Base-by-base conservation (phyloP, 2,888 invertebrate genomes). In the Agrotis segetum region DNA sequence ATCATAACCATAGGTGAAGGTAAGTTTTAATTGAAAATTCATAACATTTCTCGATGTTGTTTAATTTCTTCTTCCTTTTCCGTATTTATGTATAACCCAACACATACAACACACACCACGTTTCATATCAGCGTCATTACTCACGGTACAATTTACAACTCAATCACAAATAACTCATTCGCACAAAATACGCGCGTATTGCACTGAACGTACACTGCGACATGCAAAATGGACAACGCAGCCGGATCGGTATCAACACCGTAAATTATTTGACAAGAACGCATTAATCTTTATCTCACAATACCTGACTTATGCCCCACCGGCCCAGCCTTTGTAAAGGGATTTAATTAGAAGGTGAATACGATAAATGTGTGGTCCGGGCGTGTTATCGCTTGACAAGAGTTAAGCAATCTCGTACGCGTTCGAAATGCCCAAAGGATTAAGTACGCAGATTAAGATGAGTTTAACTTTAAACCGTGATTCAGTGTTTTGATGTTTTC, bases 191-290 rank as follows among this genome's bases (percentile, higher is more conserved):
- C 69, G 56, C 73, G 19, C 68, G 68, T 74, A 71, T 74, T 71
- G 74, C 71, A 71, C 71, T 61, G 68, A 83, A 69, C 75, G 63
- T 72, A 59, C 74, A 59, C 17, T 59, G 61, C n/a, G 74, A 83
- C 82, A 85, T 84, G 84, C 85, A 82, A 85, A 86, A 88, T 82
- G 79, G 70, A 75, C 79, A 82, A 71, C 77, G 65, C 75, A 73
- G 68, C 78, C 71, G 80, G 71, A 74, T 82, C 68, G 86, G 85
- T 94, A 95, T 95, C 94, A 91, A 85, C 87, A 85, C 89, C 88
- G 93, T 95, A 95, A 95, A 93, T 95, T 94, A 94, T 94, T 92
- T 94, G 93, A 94, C 94, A 94, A 90, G 92, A 87, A 83, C 84
- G 87, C 91, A 94, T 94, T 95, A 92, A 92, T 94, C 93, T 94